Evolutionary conservation across 2,113 vertebrate species (phyloP).

Genomic region (Lagenorhynchus albirostris): DNA sequence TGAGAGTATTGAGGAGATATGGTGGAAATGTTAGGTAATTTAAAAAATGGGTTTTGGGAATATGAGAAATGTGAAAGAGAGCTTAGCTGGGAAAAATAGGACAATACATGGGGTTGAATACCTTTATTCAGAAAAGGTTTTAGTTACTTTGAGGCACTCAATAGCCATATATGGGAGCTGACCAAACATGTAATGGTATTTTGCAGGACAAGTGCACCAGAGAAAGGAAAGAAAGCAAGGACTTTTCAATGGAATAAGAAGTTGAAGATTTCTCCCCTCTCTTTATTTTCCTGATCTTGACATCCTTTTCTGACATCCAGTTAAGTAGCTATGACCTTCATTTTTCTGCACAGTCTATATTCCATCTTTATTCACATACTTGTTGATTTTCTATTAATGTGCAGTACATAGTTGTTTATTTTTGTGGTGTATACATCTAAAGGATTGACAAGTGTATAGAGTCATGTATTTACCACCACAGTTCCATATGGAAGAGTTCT

Average conservation of each 20-base stretch:
- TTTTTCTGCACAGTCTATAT: not conserved
- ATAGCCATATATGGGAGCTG: not conserved
- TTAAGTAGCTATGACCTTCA: not conserved
- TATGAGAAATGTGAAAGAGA: not conserved
- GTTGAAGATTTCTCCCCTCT: not conserved
- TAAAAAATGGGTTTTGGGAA: not conserved
- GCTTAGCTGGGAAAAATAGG: not conserved
- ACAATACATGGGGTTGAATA: not conserved
- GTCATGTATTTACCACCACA: not conserved
- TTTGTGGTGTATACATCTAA: not conserved
- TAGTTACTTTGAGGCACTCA: not conserved
- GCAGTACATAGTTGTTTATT: not conserved
- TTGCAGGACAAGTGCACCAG: not conserved
- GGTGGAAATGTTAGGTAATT: not conserved
- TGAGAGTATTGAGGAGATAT: not conserved
- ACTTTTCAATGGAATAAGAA: not conserved
- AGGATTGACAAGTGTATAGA: not conserved
- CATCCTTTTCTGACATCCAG: not conserved
- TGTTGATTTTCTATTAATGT: not conserved
- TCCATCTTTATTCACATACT: not conserved
- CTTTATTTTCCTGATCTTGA: not conserved
- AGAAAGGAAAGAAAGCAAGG: not conserved
- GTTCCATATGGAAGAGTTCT: not conserved
- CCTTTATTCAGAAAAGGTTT: not conserved
- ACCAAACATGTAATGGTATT: not conserved